Percentiles rank a stretch among this genome's conserved stretches.
These are phyloP conservation scores for Bradypodion pumilum DNA, from an alignment of 2,797 vertebrate species.

Conservation along the genomic window DNA sequence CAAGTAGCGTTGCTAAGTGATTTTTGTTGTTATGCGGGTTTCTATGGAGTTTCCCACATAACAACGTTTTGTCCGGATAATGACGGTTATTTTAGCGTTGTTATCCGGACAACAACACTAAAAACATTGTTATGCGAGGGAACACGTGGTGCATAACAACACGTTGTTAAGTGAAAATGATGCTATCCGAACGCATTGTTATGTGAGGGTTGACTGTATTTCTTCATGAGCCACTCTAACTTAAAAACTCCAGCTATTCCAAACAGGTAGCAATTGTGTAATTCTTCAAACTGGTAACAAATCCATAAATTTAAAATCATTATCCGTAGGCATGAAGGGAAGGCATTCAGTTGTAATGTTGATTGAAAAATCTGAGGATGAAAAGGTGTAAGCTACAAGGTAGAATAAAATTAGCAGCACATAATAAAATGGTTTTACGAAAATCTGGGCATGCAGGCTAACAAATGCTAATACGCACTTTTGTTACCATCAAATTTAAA, in stretches of 20 bases:
- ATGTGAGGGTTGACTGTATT: too few relatives aligned
- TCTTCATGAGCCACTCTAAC: constrained; percentile 23
- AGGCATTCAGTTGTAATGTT: constrained; percentile 79
- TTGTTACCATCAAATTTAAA: constrained; percentile 84
- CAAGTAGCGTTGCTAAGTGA: too few relatives aligned
- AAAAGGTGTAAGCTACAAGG: constrained; percentile 80
- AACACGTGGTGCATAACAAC: too few relatives aligned
- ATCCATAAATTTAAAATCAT: constrained; percentile 74
- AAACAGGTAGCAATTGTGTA: constrained; percentile 62
- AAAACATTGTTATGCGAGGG: too few relatives aligned
- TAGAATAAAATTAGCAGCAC: constrained; percentile 78
- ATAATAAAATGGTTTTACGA: constrained; percentile 81
- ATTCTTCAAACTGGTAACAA: constrained; percentile 76
- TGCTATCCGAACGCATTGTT: too few relatives aligned
- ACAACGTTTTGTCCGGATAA: too few relatives aligned
- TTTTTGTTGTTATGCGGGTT: too few relatives aligned
- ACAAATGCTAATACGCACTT: constrained; percentile 87
- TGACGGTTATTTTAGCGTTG: too few relatives aligned
- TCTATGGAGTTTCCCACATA: too few relatives aligned
- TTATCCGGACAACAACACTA: too few relatives aligned
- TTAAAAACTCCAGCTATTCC: constrained; percentile 49
- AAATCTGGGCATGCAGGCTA: constrained; percentile 79
- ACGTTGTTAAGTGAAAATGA: too few relatives aligned
- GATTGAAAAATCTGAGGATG: constrained; percentile 76
- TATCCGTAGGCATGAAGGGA: constrained; percentile 73